Percentiles rank a stretch among this genome's conserved stretches.
These are phyloP conservation scores for Leptatherina wallacei DNA, from an alignment of 2,797 vertebrate species.

Conservation along the genomic window DNA sequence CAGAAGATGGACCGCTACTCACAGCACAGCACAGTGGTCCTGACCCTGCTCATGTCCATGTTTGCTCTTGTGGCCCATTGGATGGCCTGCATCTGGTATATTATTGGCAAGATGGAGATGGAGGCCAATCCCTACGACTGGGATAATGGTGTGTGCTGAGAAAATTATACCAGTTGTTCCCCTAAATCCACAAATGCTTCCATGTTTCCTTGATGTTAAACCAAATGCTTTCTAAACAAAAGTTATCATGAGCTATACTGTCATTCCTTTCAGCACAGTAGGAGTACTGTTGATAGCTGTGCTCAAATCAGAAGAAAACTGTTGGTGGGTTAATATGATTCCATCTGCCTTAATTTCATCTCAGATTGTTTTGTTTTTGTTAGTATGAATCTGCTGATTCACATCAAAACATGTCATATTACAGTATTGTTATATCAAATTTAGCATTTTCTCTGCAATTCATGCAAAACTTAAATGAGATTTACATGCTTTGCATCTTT, in stretches of 20 bases:
- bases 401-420: background rate
- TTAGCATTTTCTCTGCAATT: no score
- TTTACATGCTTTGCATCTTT: background rate
- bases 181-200: background rate
- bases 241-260: background rate
- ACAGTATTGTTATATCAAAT: background rate
- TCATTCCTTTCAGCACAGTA: background rate
- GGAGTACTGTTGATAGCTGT: background rate
- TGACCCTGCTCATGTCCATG: slow-evolving; percentile 98
- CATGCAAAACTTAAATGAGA: background rate
- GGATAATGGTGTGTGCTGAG: slow-evolving; percentile 91
- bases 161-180: background rate
- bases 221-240: background rate
- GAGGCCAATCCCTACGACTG: slow-evolving; percentile 92
- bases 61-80: slow-evolving; percentile 97
- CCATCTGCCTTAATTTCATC: background rate
- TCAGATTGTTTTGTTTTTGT: background rate
- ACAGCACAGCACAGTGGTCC: slow-evolving; percentile 96
- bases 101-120: slow-evolving; percentile 98
- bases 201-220: background rate
- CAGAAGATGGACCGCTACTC: slow-evolving; percentile 99
- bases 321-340: slow-evolving; percentile 12
- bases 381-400: background rate
- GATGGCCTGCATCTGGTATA: slow-evolving; percentile 99
- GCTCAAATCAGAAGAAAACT: background rate